Conservation (phyloP, 2,113 vertebrate species). For the Urocolius indicus region DNA sequence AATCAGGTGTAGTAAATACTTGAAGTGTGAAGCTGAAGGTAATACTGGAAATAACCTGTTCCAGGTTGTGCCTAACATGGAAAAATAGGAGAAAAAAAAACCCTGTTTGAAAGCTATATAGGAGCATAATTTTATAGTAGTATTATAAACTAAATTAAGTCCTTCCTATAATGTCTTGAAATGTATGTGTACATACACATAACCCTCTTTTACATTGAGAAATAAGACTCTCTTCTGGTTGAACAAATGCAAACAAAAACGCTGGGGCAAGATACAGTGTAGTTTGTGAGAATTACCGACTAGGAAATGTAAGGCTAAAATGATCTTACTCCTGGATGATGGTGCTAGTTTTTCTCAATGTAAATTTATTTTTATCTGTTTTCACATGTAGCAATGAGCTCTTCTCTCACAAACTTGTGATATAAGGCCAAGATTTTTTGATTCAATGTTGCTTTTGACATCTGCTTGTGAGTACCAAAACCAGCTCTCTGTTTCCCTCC, state of each 20-base stretch:
- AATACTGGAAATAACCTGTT: not conserved
- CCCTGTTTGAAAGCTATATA: not conserved
- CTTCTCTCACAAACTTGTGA: not conserved
- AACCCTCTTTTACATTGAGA: not conserved
- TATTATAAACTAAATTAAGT: not conserved
- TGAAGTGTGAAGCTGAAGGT: not conserved
- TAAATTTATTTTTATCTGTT: fast-evolving
- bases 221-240: not conserved
- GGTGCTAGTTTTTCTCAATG: not conserved
- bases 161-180: not conserved
- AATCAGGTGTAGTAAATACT: not conserved
- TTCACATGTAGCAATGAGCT: not conserved
- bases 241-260: not conserved
- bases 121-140: not conserved
- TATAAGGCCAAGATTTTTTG: not conserved
- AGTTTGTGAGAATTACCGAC: not conserved
- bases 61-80: not conserved
- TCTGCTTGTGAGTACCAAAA: not conserved
- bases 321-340: not conserved
- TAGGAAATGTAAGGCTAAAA: not conserved
- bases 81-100: not conserved
- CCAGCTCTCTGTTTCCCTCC: not conserved
- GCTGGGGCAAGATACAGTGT: not conserved
- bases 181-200: not conserved
- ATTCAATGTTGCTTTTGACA: not conserved